Evolutionary conservation across 2,888 invertebrate genomes (phyloP), one percentile per base, ranked within the genome.

Genomic region (Cheilosia soror): DNA sequence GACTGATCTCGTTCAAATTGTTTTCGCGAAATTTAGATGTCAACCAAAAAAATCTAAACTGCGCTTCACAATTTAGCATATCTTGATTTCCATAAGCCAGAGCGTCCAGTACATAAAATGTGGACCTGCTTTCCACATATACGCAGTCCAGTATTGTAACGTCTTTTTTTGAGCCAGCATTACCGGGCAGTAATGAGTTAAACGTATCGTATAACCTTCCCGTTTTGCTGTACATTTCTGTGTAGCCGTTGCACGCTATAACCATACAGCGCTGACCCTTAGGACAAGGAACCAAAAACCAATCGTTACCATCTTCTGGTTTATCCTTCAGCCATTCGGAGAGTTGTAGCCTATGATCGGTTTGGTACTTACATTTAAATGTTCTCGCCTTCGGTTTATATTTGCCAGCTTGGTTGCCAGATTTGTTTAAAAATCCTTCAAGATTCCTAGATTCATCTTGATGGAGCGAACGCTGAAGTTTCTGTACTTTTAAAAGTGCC

Each of bases 301-400:
- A 97, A 62, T 95, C 94, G 5, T 94, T 93, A 66, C 97, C 94
- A 90, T 97, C 95, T 31, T 93, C 93, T 0, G 99, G 99, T 73
- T 96, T 94, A 88, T 98, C 97, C 1, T 96, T 93, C 90, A 99
- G 93, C 98, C 98, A 99, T 92, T 99, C 99, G 0, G 98, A 98
- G 78, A 96, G 90, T 96, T 98, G 98, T 6, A 98, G 92, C 88
- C 95, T 93, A 15, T 88, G 80, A 37, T 87, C 87, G 9, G 53
- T 76, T 37, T 86, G 80, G 11, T 88, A 89, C 51, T 85, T 89
- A 5, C 71, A 55, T 25, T 77, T 66, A 42, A 87, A 88, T 1
- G 77, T 79, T 58, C 60, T 53, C 0, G 29, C 6, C 0, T 27
- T 76, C 2, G 15, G 40, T 66, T 65, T 71, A 1, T 9, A 66